phyloP scores from a whole-genome alignment of 2,113 vertebrate species.

The Glareola pratincola region DNA sequence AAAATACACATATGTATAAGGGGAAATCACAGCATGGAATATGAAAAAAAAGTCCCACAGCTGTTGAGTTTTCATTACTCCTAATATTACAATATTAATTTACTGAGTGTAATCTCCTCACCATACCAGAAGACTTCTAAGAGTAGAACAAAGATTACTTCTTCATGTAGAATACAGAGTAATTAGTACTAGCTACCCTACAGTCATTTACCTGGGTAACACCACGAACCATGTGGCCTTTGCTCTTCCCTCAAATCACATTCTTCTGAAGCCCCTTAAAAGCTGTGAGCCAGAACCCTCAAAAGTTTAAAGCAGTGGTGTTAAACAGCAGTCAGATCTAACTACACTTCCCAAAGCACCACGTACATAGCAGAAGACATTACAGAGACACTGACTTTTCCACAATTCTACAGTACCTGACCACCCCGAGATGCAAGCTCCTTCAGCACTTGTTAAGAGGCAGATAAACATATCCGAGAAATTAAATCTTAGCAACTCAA shows the following conservation, averaged over 20 bases:
- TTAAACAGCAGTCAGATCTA: not conserved
- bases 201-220: not conserved
- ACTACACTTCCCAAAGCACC: not conserved
- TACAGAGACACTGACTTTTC: not conserved
- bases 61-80: not conserved
- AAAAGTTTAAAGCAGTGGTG: not conserved
- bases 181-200: not conserved
- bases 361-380: not conserved
- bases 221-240: not conserved
- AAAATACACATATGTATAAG: not conserved
- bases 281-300: not conserved
- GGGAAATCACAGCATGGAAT: not conserved
- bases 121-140: not conserved
- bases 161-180: not conserved
- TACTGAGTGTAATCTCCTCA: not conserved
- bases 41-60: rapidly evolving
- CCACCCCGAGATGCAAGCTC: rapidly evolving
- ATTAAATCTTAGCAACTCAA: not conserved
- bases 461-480: not conserved
- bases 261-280: not conserved
- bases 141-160: not conserved
- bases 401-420: no score
- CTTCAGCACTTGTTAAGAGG: not conserved
- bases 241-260: not conserved
- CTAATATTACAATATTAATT: not conserved